phyloP scores from a whole-genome alignment of 1,140 invertebrate species.

The Euwallacea fornicatus region DNA sequence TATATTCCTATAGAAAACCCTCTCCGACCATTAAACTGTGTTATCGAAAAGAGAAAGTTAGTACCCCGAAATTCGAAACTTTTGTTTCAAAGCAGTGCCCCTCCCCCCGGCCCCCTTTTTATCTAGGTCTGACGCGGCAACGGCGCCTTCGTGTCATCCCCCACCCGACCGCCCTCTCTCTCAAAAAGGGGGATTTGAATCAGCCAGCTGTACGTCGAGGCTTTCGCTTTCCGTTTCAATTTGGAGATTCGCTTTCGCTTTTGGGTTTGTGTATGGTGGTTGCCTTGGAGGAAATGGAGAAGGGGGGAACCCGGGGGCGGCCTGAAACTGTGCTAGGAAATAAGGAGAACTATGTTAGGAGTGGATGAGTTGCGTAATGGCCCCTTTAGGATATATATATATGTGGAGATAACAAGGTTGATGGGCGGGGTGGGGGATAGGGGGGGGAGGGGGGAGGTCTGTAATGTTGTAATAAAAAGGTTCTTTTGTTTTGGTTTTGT shows the following conservation, averaged over 20 bases:
- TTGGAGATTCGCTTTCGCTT: constrained; percentile 36
- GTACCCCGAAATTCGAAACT: constrained; percentile 13
- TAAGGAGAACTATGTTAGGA: constrained; percentile 38
- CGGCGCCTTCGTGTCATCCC: constrained; percentile 29
- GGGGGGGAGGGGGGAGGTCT: constrained; percentile 1
- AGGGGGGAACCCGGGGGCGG: constrained; percentile 2
- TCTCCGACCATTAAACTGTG: not conserved
- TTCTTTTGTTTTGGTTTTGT: constrained; percentile 16
- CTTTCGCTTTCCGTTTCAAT: constrained; percentile 44
- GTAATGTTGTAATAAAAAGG: constrained; percentile 16
- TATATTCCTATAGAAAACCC: not conserved
- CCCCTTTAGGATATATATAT: not conserved
- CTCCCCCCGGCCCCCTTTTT: not conserved
- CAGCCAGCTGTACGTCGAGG: constrained; percentile 38
- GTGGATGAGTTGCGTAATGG: constrained; percentile 28
- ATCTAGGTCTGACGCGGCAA: constrained; percentile 22
- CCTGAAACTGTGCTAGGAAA: constrained; percentile 36
- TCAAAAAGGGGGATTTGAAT: constrained; percentile 13
- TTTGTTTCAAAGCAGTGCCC: constrained; percentile 9
- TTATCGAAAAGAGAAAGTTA: constrained; percentile 8
- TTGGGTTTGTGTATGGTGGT: constrained; percentile 23
- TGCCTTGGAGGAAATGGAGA: constrained; percentile 27
- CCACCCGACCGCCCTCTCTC: constrained; percentile 16
- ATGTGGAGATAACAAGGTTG: too few species aligned
- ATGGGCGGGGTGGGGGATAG: too few species aligned